phyloP scores from a whole-genome alignment of 2,113 vertebrate species.

The Alces alces region DNA sequence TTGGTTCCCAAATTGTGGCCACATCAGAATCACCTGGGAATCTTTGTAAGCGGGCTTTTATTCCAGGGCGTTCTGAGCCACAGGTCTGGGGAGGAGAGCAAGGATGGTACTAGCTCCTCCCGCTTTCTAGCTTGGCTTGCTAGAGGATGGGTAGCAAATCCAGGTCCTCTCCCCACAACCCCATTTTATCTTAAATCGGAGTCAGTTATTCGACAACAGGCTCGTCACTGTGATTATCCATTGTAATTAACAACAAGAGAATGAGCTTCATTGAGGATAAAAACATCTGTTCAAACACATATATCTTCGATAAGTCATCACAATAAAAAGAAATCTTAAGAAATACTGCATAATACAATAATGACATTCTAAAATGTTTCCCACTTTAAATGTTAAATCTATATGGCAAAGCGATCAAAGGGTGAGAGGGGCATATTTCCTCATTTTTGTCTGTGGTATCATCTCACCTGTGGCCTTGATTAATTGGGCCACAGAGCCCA shows the following conservation, averaged over 20 bases:
- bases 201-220: not conserved
- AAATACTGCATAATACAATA: slow-evolving; percentile 18
- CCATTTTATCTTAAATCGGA: not conserved
- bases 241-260: slow-evolving; percentile 23
- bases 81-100: not conserved
- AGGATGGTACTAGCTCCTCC: not conserved
- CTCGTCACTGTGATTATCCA: not conserved
- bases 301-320: slow-evolving; percentile 22
- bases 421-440: not conserved
- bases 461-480: slow-evolving; percentile 16
- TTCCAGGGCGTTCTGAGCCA: not conserved
- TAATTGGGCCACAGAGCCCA: slow-evolving; percentile 27
- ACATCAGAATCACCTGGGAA: not conserved
- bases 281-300: slow-evolving; percentile 50
- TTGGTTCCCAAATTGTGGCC: not conserved
- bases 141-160: not conserved
- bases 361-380: slow-evolving; percentile 22
- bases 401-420: slow-evolving; percentile 7
- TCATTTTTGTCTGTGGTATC: slow-evolving; percentile 25
- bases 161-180: not conserved
- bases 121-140: not conserved
- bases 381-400: not conserved
- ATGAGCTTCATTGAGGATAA: not conserved
- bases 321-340: slow-evolving; percentile 42
- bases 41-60: slow-evolving; percentile 19